Percentiles rank a stretch among this genome's conserved stretches.
Evolutionary conservation across 2,113 vertebrate genomes (phyloP).

Genomic region (Anguilla japonica): DNA sequence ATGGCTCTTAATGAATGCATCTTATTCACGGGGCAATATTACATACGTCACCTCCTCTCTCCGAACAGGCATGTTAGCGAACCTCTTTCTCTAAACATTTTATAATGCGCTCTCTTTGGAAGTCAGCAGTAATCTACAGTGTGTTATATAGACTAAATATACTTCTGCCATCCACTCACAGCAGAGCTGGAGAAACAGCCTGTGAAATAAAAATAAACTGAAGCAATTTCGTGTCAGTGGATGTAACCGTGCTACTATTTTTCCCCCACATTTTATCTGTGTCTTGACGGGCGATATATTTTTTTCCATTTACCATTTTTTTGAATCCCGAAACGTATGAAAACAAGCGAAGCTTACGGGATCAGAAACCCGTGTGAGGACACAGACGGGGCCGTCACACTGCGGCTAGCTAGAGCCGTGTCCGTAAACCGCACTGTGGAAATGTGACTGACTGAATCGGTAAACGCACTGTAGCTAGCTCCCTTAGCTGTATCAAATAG

Average conservation of each 20-base stretch:
- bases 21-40: background rate
- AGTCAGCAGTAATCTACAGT: background rate
- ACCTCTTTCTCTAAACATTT: background rate
- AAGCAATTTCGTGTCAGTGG: background rate
- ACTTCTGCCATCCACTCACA: background rate
- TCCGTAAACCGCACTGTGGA: background rate
- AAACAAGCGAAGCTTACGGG: background rate
- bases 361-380: background rate
- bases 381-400: background rate
- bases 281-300: background rate
- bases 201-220: background rate
- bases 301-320: background rate
- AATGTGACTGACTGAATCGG: background rate
- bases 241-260: background rate
- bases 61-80: background rate
- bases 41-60: background rate
- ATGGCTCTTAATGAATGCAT: conserved; percentile 20
- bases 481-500: background rate
- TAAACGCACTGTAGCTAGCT: background rate
- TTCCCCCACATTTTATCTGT: background rate
- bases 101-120: background rate
- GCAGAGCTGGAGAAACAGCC: background rate
- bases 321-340: background rate
- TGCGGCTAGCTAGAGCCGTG: background rate
- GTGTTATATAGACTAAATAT: background rate